A percentile compares a stretch with the other conserved stretches of the same genome.
Conservation (phyloP, 2,797 vertebrate genomes). For the Eutrigla gurnardus region DNA sequence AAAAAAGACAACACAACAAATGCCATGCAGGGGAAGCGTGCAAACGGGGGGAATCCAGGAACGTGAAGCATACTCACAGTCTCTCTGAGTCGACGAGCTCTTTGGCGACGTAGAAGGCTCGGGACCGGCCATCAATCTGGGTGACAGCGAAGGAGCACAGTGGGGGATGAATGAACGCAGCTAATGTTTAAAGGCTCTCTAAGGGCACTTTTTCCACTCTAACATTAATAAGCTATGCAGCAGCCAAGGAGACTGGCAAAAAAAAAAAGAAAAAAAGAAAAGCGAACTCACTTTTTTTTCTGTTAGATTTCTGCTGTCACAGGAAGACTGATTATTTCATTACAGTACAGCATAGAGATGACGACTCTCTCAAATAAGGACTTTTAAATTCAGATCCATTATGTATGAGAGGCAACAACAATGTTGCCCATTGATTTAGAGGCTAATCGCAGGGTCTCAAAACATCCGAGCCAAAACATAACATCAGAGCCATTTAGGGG, state of each 20-base stretch:
- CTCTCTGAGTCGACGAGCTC: slow-evolving; percentile 93
- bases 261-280: slow-evolving; percentile 52
- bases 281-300: slow-evolving; percentile 38
- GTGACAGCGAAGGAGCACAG: slow-evolving; percentile 62
- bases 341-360: slow-evolving; percentile 67
- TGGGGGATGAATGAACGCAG: slow-evolving; percentile 71
- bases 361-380: slow-evolving; percentile 70
- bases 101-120: slow-evolving; percentile 91
- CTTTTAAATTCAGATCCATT: slow-evolving; percentile 82
- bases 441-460: slow-evolving; percentile 79
- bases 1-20: slow-evolving; percentile 8
- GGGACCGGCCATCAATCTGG: slow-evolving; percentile 93
- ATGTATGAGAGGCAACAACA: slow-evolving; percentile 82
- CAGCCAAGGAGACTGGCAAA: slow-evolving; percentile 22
- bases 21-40: not conserved
- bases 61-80: slow-evolving; percentile 85
- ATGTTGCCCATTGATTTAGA: slow-evolving; percentile 80
- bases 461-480: slow-evolving; percentile 68
- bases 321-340: slow-evolving; percentile 85
- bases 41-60: slow-evolving; percentile 13
- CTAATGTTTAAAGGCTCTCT: slow-evolving; percentile 71
- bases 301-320: slow-evolving; percentile 71
- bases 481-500: slow-evolving; percentile 70
- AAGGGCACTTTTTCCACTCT: slow-evolving; percentile 53
- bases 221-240: slow-evolving; percentile 55